These are phyloP conservation scores for Drosophila parabipectinata DNA, from an alignment of 1,140 invertebrate species.

Conservation along the genomic window DNA sequence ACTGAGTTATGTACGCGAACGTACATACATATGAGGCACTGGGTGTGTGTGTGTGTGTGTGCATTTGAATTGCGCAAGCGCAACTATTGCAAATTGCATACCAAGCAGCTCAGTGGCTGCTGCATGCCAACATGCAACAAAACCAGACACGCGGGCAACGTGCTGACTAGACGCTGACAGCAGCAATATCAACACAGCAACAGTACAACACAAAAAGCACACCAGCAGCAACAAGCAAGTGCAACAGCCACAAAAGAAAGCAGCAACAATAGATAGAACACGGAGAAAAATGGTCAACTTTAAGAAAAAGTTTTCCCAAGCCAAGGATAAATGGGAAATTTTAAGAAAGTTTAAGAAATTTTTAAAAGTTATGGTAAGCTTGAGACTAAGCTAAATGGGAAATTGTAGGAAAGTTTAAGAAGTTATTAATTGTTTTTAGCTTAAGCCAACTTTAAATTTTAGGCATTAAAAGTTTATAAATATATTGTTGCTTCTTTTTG, in stretches of 20 bases:
- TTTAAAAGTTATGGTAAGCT: no score
- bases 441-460: no score
- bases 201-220: constrained; percentile 5
- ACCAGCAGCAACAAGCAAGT: constrained; percentile 52
- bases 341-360: not conserved
- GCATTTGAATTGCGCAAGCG: constrained; percentile 81
- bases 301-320: not conserved
- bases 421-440: no score
- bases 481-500: no score
- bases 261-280: constrained; percentile 31
- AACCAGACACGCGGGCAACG: constrained; percentile 76
- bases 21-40: not conserved
- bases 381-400: no score
- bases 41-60: constrained; percentile 30
- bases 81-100: constrained; percentile 81
- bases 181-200: constrained; percentile 17
- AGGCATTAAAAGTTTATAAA: no score
- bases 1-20: constrained; percentile 66
- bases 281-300: not conserved
- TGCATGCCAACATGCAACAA: constrained; percentile 80
- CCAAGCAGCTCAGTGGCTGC: constrained; percentile 60
- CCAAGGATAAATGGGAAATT: not conserved
- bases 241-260: constrained; percentile 60
- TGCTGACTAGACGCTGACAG: constrained; percentile 74
- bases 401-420: no score